Base-by-base conservation (phyloP, 2,888 invertebrate species). In the Apomyelois bistriatella region DNA sequence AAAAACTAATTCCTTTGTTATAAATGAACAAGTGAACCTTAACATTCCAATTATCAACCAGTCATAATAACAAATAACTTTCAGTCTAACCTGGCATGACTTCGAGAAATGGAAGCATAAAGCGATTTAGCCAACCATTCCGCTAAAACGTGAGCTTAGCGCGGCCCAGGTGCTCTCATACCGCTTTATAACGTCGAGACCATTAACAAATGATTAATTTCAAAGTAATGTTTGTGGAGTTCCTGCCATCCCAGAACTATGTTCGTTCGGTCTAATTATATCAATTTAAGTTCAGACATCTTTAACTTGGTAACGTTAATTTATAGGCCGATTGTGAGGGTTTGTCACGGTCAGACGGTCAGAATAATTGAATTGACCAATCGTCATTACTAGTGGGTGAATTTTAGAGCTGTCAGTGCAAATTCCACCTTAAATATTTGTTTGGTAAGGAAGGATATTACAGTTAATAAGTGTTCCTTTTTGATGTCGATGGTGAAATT, bases 181-280 rank as follows among this genome's bases (percentile, higher is more conserved):
- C 28, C 38, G 42, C 54, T 62, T 53, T 61, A 60, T 65, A 65
- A 66, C 56, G 54, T 58, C 56, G 60, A 62, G 57, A 58, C 65
- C 63, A 73, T 74, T 73, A 70, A 63, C 69, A 64, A 74, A 74
- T 75, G 70, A 76, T 73, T 74, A 72, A 76, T 73, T 66, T 62
- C 60, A 43, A 53, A 59, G 59, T 59, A 66, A 61, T 64, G 59
- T 61, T 59, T 57, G 65, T 50, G 47, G 49, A 54, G 42, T 54
- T 55, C 53, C 13, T 9, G 40, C 41, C 16, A 32, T 22, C 22
- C 22, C 5, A 5, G 37, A 38, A 38, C 38, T 15, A 38, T 6
- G 13, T 3, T 7, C n/a, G 12, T 6, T n/a, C 36, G 36, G 36
- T 12, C 12, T 36, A 36, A 38, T 38, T 38, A 38, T 15, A 7